These are phyloP conservation scores for Actias luna DNA, from an alignment of 2,888 invertebrate genomes.

Conservation along the genomic window DNA sequence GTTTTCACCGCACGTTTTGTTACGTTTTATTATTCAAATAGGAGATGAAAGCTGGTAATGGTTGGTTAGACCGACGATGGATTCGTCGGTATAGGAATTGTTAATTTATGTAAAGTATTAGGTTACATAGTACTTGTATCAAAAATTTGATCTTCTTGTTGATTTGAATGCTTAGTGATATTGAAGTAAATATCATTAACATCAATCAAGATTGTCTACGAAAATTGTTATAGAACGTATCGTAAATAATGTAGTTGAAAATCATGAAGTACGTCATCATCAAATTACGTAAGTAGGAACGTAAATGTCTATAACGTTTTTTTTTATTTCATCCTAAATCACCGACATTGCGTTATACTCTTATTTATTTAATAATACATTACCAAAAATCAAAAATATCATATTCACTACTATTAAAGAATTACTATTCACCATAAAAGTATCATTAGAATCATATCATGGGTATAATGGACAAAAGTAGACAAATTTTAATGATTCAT, in stretches of 20 bases:
- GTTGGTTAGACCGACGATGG: constrained; percentile 68
- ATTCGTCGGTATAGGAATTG: constrained; percentile 48
- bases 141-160: constrained; percentile 69
- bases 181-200: background rate
- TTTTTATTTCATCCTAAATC: background rate
- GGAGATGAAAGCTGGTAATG: constrained; percentile 63
- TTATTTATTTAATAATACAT: no score
- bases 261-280: background rate
- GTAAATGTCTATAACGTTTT: background rate
- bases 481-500: background rate
- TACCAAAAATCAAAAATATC: no score
- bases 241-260: background rate
- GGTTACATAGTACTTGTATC: constrained; percentile 65
- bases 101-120: constrained; percentile 74
- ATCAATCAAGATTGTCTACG: background rate
- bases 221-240: background rate
- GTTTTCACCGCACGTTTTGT: constrained; percentile 56
- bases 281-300: background rate
- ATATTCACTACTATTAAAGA: no score
- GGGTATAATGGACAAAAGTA: background rate
- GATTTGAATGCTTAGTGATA: constrained; percentile 52
- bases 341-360: no score
- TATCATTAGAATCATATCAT: no score
- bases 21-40: constrained; percentile 69
- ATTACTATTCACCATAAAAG: no score